Base-by-base conservation (phyloP, 2,888 invertebrate species). In the Acanthosepion pharaonis region DNA sequence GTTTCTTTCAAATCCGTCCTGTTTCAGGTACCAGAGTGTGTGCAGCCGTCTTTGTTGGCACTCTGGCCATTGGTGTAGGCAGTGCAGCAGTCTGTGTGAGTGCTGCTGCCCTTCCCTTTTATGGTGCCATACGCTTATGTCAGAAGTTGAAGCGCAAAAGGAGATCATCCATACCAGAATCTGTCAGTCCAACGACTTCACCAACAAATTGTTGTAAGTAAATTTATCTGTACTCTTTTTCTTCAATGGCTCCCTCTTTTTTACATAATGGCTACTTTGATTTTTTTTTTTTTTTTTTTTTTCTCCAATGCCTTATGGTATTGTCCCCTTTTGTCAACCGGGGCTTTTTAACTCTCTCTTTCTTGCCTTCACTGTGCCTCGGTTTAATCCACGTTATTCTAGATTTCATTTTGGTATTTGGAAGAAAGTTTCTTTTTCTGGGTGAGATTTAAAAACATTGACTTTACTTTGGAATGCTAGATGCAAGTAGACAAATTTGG, bases 31-130 rank as follows among this genome's bases (percentile, higher is more conserved):
- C 96, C 18, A 97, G 97, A 95, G 94, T 97, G 91, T 94, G 97
- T 91, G 97, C 97, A 59, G 97, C 97, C 18, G 96, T 97, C 2
- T 94, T 96, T 0, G 94, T 97, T 23, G 96, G 96, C 15, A 96
- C 96, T 0, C 95, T 97, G n/a, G 97, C 97, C 8, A 95, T 97
- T 0, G 97, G 97, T 64, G 97, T 97, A 5, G 97, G 97, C 11
- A 97, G 96, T 2, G 95, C 97, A 25, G 95, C 97, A 25, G 95
- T 97, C 20, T 97, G 97, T 9, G 95, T 97, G 28, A 97, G 97
- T 92, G 96, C 97, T 23, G 96, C 97, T 91, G 96, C 96, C 28
- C 95, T 97, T 23, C 97, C 97, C 3, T 96, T 97, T 6, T 97
- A 97, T 91, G 97, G 96, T 23, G 97, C 96, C 0, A 96, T 96